Evolutionary conservation across 2,888 invertebrate species (phyloP).

Genomic region (Platynereis dumerilii): DNA sequence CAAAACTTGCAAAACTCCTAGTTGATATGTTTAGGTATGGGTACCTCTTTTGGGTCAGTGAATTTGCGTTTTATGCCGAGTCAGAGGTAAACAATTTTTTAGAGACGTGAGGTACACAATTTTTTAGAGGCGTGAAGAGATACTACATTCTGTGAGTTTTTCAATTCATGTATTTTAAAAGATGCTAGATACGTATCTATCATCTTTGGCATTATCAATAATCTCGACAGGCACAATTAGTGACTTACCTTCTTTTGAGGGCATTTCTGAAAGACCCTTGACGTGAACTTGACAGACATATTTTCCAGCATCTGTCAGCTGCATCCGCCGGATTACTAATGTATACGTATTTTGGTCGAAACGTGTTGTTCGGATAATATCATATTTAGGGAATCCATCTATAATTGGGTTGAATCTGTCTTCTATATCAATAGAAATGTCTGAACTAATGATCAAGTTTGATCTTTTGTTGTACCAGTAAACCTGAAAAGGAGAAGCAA

Average conservation of each 20-base stretch:
- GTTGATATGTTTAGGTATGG: too few relatives aligned
- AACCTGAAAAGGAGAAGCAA: conserved; percentile 26
- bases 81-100: too few relatives aligned
- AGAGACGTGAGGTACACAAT: too few relatives aligned
- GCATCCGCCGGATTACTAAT: conserved; percentile 50
- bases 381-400: conserved; percentile 38
- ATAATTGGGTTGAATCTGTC: conserved; percentile 31
- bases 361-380: conserved; percentile 13
- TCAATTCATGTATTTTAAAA: too few relatives aligned
- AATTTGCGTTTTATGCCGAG: too few relatives aligned
- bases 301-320: conserved; percentile 48
- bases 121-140: too few relatives aligned
- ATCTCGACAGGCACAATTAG: too few relatives aligned
- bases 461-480: conserved; percentile 31
- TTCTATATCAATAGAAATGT: conserved; percentile 34
- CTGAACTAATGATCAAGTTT: conserved; percentile 26
- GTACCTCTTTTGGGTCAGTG: too few relatives aligned
- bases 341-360: conserved; percentile 45
- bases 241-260: conserved; percentile 3
- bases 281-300: conserved; percentile 53
- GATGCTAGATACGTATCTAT: too few relatives aligned
- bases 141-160: too few relatives aligned
- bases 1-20: too few relatives aligned
- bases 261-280: conserved; percentile 28
- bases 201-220: too few relatives aligned